Base-by-base conservation (phyloP, 2,797 vertebrate species). In the Cygnus olor region DNA sequence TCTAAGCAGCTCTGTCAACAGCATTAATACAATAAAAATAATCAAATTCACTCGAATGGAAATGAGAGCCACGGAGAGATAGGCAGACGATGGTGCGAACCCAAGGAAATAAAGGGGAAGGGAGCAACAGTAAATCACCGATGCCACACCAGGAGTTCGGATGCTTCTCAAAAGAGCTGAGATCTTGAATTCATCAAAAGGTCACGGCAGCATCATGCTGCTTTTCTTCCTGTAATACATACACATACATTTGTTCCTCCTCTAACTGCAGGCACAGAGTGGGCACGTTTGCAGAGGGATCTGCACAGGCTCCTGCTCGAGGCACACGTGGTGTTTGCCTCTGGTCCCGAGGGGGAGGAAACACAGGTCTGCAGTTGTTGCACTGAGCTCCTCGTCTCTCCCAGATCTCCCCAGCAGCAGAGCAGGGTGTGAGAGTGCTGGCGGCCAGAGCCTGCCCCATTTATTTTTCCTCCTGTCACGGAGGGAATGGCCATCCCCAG, bases 1-100 rank as follows among this genome's bases (percentile, higher is more conserved):
- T 96, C 95, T 86, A 51, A 95, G 88, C 95, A 77, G 93, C 87
- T 93, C 93, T 93, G 85, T 93, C 91, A 90, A 91, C 89, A 88
- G 85, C 25, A 0, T 54, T 88, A 86, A 94, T 86, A 74, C 88
- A 95, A 94, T 92, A 79, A 92, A 96, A 95, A 93, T 77, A 95
- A 96, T 94, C 94, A 77, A 70, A 96, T 94, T 66, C 80, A 54
- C 94, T 81, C 4, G 2, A 86, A 91, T 88, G 93, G 88, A 91
- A 96, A 93, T 32, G 88, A 88, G 93, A 34, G 71, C 72, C 76
- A 78, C 30, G 57, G 66, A 69, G 85, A 79, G 70, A 66, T 2
- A 2, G 21, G 90, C 93, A 89, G 92, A 8, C 38, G 76, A 61
- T 5, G 14, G 47, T 7, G 11, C 74, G 65, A 47, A 90, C 42